Conservation (phyloP, 2,888 invertebrate species). For the Drosophila pseudotakahashii region DNA sequence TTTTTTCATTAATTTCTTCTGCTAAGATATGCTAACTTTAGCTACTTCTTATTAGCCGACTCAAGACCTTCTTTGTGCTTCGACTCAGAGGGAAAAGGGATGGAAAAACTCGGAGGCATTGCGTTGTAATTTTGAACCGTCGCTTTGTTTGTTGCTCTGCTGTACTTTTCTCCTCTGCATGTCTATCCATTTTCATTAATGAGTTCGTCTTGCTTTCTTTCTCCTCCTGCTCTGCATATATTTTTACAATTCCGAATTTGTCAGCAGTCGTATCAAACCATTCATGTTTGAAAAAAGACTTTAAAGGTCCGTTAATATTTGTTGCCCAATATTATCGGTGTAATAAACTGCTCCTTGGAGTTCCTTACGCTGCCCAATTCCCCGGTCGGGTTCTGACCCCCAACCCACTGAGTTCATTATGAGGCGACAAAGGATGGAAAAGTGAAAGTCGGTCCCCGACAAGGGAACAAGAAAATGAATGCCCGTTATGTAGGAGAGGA, state of each 20-base stretch:
- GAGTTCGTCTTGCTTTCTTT: background rate
- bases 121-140: slow-evolving; percentile 16
- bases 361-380: background rate
- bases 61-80: slow-evolving; percentile 37
- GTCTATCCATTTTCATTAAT: slow-evolving; percentile 9
- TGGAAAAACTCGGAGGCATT: slow-evolving; percentile 10
- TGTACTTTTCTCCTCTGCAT: background rate
- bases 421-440: slow-evolving; percentile 59
- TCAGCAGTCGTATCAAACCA: background rate
- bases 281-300: background rate
- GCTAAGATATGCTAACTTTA: slow-evolving; percentile 57
- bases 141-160: slow-evolving; percentile 14
- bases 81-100: background rate
- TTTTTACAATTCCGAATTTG: background rate
- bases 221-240: background rate
- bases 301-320: background rate
- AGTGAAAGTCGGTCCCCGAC: slow-evolving; percentile 65
- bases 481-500: slow-evolving; percentile 43
- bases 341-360: slow-evolving; percentile 60
- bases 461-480: too few species aligned
- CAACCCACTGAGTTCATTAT: slow-evolving; percentile 58
- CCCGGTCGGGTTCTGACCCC: background rate
- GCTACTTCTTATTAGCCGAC: slow-evolving; percentile 61
- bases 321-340: slow-evolving; percentile 39
- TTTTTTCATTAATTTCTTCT: slow-evolving; percentile 70